Evolutionary conservation across 2,113 vertebrate species (phyloP).

Genomic region (Phalacrocorax brasilianus): DNA sequence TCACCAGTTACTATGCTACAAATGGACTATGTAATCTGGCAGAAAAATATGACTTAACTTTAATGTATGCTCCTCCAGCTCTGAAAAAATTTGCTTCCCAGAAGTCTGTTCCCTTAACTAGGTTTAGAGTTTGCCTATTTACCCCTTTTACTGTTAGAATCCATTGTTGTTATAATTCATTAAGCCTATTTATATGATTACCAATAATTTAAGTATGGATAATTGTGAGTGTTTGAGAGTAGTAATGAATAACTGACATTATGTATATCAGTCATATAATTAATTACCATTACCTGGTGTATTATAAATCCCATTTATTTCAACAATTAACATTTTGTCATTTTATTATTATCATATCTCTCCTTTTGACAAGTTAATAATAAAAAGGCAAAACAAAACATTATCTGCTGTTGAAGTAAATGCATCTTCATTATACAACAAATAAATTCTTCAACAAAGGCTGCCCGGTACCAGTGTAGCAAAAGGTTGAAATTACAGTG

Average conservation of each 20-base stretch:
- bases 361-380: slow-evolving; percentile 43
- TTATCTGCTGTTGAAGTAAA: background rate
- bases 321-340: slow-evolving; percentile 37
- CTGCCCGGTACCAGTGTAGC: background rate
- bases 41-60: background rate
- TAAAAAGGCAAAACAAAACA: slow-evolving; percentile 34
- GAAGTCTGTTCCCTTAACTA: background rate
- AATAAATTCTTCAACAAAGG: background rate
- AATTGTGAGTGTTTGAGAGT: slow-evolving; percentile 7
- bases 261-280: slow-evolving; percentile 16
- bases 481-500: background rate
- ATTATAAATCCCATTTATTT: slow-evolving; percentile 15
- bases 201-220: background rate
- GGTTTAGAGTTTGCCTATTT: background rate
- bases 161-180: background rate
- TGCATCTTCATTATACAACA: slow-evolving; percentile 19
- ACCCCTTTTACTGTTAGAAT: background rate
- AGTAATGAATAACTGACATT: slow-evolving; percentile 9
- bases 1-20: background rate
- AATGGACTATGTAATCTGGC: background rate
- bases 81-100: background rate
- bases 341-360: slow-evolving; percentile 12
- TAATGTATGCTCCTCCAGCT: background rate
- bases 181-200: slow-evolving; percentile 6
- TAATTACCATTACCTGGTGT: slow-evolving; percentile 31